Conservation (phyloP, 2,797 vertebrate genomes). For the Zalophus californianus region DNA sequence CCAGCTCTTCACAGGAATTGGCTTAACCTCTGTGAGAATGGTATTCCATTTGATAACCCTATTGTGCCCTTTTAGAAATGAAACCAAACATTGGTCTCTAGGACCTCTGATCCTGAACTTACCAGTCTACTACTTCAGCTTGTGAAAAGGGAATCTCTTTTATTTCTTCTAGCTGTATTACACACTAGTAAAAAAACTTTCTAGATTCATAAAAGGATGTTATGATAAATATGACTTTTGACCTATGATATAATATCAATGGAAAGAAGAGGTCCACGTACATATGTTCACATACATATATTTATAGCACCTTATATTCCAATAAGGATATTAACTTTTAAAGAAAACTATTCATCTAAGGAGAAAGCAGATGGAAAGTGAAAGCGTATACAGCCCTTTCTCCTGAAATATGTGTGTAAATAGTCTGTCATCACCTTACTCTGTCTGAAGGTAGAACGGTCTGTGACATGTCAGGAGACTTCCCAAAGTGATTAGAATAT, state of each 20-base stretch:
- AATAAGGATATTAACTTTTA: conserved; percentile 52
- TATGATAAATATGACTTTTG: conserved; percentile 66
- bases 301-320: conserved; percentile 39
- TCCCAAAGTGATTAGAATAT: conserved; percentile 54
- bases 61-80: conserved; percentile 21
- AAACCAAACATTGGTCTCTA: background rate
- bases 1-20: background rate
- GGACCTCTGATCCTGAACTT: background rate
- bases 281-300: background rate
- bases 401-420: conserved; percentile 9
- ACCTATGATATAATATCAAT: conserved; percentile 63
- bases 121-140: background rate
- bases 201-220: conserved; percentile 58
- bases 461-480: conserved; percentile 46
- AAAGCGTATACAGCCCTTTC: conserved; percentile 36
- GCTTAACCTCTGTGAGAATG: background rate
- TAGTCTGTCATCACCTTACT: conserved; percentile 77
- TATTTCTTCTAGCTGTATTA: conserved; percentile 27
- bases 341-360: conserved; percentile 72
- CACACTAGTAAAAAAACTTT: background rate
- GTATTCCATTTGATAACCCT: background rate
- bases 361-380: conserved; percentile 63
- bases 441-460: conserved; percentile 71
- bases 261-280: background rate
- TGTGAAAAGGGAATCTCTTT: conserved; percentile 6